These are phyloP conservation scores for Tichodroma muraria DNA, from an alignment of 2,113 vertebrate species.

Conservation along the genomic window DNA sequence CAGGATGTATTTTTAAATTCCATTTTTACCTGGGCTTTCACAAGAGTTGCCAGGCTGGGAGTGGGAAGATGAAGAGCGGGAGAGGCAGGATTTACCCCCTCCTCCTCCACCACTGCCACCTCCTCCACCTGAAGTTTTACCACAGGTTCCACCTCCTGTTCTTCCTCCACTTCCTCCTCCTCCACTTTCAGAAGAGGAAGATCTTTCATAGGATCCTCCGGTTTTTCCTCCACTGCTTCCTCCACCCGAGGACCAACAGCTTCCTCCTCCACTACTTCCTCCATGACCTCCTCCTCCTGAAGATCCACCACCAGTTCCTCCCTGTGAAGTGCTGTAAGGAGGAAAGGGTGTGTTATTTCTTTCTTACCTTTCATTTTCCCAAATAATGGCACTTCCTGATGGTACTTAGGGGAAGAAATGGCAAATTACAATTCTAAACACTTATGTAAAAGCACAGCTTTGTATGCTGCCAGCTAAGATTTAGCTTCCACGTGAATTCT, in stretches of 20 bases:
- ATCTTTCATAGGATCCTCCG: not conserved
- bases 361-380: not conserved
- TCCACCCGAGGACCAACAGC: constrained; percentile 14
- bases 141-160: not conserved
- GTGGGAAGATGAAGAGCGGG: constrained; percentile 12
- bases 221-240: not conserved
- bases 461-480: not conserved
- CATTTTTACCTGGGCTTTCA: constrained; percentile 33
- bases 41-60: not conserved
- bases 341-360: not conserved
- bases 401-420: not conserved
- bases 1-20: not conserved
- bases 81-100: constrained; percentile 12
- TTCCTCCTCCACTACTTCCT: constrained; percentile 1
- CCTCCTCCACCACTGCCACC: not conserved
- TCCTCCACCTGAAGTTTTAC: constrained; percentile 25
- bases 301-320: constrained; percentile 27
- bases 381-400: not conserved
- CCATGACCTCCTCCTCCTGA: constrained; percentile 23
- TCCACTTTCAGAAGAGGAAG: not conserved
- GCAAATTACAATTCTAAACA: not conserved
- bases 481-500: not conserved
- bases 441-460: not conserved
- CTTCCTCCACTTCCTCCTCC: not conserved
- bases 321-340: not conserved